These are phyloP conservation scores for Tenualosa ilisha DNA, from an alignment of 2,797 vertebrate species.

Conservation along the genomic window DNA sequence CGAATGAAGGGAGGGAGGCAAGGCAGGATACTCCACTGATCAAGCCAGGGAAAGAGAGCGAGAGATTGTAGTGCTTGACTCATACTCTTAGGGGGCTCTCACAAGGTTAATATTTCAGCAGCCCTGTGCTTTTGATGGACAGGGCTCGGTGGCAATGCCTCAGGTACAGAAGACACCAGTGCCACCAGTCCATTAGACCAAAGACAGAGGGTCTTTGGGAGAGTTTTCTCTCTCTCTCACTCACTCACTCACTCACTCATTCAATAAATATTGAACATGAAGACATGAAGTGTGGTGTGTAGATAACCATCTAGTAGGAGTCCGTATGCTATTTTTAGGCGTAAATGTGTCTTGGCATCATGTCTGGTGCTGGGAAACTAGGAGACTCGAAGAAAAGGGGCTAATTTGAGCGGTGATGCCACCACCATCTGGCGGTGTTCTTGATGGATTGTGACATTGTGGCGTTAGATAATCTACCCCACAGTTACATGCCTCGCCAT, in stretches of 20 bases:
- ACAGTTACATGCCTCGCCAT: too few species aligned
- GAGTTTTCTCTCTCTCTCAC: too few species aligned
- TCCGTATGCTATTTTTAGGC: too few species aligned
- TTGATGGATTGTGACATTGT: background rate
- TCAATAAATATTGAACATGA: background rate
- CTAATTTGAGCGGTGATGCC: background rate
- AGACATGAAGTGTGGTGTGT: background rate
- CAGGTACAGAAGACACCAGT: background rate
- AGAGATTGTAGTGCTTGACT: background rate
- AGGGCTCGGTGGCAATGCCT: background rate
- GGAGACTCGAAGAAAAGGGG: background rate
- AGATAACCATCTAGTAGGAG: too few species aligned
- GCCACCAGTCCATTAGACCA: background rate
- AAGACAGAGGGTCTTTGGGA: background rate
- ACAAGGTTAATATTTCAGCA: background rate
- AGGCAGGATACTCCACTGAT: background rate
- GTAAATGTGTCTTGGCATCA: background rate
- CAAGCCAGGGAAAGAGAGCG: background rate
- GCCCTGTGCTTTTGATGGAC: background rate
- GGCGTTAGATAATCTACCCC: too few species aligned
- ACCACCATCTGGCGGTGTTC: background rate
- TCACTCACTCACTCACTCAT: background rate
- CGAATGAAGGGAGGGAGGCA: background rate
- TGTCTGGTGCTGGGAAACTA: background rate
- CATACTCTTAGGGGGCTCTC: background rate